These are phyloP conservation scores for Antheraea yamamai DNA, from an alignment of 2,888 invertebrate genomes.

Conservation along the genomic window DNA sequence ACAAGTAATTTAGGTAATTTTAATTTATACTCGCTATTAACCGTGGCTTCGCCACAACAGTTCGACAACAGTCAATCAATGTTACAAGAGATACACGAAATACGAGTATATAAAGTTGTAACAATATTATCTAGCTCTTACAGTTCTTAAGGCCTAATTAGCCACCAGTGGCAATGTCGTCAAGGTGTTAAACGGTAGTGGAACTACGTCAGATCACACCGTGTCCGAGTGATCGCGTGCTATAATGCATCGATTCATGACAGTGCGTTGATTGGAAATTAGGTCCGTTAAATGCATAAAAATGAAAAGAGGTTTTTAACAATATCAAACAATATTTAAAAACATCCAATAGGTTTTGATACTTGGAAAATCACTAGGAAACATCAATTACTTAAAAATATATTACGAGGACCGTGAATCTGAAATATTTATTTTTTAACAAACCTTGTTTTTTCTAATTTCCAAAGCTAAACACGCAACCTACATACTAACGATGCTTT, in stretches of 20 bases:
- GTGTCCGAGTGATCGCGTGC: conserved; percentile 22
- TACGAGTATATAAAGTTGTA: not conserved
- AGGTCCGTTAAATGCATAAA: conserved; percentile 25
- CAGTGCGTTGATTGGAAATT: conserved; percentile 26
- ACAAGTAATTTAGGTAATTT: too few relatives aligned
- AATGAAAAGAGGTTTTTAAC: not conserved
- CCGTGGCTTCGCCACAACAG: too few relatives aligned
- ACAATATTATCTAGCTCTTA: conserved; percentile 21
- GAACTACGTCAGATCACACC: conserved; percentile 27
- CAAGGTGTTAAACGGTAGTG: conserved; percentile 29
- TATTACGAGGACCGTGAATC: conserved; percentile 17
- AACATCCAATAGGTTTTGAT: not conserved
- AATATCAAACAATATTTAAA: not conserved
- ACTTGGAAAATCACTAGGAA: not conserved
- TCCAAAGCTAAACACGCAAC: conserved; percentile 8
- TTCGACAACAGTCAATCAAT: too few relatives aligned
- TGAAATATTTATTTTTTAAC: conserved; percentile 24
- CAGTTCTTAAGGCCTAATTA: conserved; percentile 28
- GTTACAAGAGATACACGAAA: not conserved
- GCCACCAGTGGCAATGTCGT: conserved; percentile 28
- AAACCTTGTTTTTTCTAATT: conserved; percentile 26
- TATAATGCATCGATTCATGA: conserved; percentile 27
- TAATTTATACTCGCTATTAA: too few relatives aligned
- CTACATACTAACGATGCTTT: conserved; percentile 30
- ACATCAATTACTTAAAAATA: conserved; percentile 3